phyloP scores from a whole-genome alignment of 2,113 vertebrate genomes.

The Boulengeromyrus knoepffleri region DNA sequence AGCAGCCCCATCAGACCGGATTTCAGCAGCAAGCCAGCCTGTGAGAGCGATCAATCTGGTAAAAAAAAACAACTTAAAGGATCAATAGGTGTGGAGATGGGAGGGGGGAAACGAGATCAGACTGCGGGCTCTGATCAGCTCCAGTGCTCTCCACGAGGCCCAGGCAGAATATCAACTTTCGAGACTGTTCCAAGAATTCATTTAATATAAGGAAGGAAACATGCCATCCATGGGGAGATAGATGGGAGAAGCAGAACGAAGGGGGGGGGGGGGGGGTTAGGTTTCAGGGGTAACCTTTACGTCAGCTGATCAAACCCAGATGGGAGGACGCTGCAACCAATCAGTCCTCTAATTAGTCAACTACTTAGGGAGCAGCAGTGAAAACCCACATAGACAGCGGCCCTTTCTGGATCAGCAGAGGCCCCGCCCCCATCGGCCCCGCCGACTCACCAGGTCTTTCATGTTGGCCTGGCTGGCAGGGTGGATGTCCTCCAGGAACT shows the following conservation, averaged over 20 bases:
- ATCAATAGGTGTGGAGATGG: neutral
- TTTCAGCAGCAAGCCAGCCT: neutral
- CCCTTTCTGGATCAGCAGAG: neutral
- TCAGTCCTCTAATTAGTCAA: no score
- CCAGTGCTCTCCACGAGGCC: neutral
- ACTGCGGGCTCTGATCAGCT: neutral
- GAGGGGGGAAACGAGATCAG: neutral
- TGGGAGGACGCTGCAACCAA: neutral
- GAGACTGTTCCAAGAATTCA: neutral
- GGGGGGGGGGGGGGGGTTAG: no score
- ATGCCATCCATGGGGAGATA: neutral
- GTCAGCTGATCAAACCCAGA: neutral
- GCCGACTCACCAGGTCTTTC: conserved; percentile 80
- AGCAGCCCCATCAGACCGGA: neutral
- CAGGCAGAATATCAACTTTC: neutral
- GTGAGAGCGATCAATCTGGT: neutral
- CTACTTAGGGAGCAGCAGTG: no score
- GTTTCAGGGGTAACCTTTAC: neutral
- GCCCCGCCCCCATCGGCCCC: neutral
- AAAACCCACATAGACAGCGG: no score
- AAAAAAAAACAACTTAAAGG: neutral
- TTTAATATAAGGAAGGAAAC: neutral
- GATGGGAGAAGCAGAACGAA: no score
- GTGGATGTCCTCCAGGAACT: conserved; percentile 96
- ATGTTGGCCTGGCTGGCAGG: conserved; percentile 90